A percentile compares a stretch with the other conserved stretches of the same genome.
Evolutionary conservation across 1,140 invertebrate species (phyloP).

Genomic region (Rhyacophila brunnea): DNA sequence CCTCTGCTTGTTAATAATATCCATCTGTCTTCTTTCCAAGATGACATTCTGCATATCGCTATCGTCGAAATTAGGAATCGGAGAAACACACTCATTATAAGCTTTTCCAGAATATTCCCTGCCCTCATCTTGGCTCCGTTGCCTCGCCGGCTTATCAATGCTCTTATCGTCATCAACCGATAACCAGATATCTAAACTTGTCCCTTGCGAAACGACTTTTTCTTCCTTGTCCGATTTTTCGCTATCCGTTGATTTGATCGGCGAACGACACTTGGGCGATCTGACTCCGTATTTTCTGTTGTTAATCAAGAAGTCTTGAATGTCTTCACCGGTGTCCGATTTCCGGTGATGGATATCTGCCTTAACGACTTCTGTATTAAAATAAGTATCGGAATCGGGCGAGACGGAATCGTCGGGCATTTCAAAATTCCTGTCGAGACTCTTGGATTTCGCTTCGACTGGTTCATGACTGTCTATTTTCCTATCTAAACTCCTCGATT

Average conservation of each 20-base stretch:
- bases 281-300: constrained; percentile 32
- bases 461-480: constrained; percentile 51
- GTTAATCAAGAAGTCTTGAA: constrained; percentile 32
- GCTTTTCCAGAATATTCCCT: constrained; percentile 20
- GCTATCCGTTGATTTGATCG: constrained; percentile 33
- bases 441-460: constrained; percentile 61
- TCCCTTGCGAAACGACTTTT: constrained; percentile 45
- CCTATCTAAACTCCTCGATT: constrained; percentile 59
- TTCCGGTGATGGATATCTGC: constrained; percentile 48
- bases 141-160: constrained; percentile 21
- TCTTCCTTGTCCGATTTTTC: constrained; percentile 38
- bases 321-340: constrained; percentile 9
- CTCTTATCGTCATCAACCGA: constrained; percentile 40
- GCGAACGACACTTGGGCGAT: constrained; percentile 31
- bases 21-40: constrained; percentile 59
- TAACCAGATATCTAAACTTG: constrained; percentile 49
- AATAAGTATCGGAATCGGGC: constrained; percentile 42
- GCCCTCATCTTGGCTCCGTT: constrained; percentile 4
- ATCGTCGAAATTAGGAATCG: constrained; percentile 40
- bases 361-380: constrained; percentile 53
- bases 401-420: constrained; percentile 40
- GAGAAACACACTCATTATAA: constrained; percentile 30
- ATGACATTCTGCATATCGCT: constrained; percentile 62
- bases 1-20: constrained; percentile 54
- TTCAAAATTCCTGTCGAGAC: constrained; percentile 56